phyloP scores from a whole-genome alignment of 2,797 vertebrate genomes.

The Micrastur ruficollis region DNA sequence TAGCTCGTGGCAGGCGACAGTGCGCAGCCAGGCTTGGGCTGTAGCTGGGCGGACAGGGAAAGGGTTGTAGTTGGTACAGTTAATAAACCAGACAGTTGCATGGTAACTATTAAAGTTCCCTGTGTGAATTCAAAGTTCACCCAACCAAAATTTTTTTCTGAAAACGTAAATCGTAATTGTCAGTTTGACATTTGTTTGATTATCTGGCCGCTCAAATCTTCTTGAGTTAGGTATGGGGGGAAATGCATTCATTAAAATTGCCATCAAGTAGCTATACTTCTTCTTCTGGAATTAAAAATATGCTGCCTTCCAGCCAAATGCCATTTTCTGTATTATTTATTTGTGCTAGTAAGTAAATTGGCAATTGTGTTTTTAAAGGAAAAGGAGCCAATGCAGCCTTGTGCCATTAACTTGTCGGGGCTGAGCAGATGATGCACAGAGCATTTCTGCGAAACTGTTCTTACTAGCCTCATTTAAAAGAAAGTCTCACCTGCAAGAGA shows the following conservation, averaged over 20 bases:
- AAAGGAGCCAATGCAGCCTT: neutral
- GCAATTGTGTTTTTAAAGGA: neutral
- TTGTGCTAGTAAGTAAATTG: constrained; percentile 23
- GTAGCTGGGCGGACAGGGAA: neutral
- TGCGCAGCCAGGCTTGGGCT: neutral
- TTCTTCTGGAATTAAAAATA: constrained; percentile 10
- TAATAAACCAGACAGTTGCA: neutral
- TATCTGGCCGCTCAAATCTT: neutral
- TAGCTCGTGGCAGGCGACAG: neutral
- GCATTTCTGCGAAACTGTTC: constrained; percentile 10
- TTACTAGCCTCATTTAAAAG: neutral
- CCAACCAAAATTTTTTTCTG: neutral
- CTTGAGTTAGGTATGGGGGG: neutral
- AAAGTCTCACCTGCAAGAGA: neutral
- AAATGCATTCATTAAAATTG: neutral
- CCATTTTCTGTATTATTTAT: constrained; percentile 17
- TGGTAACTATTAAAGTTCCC: neutral
- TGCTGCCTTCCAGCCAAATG: neutral
- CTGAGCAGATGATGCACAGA: neutral
- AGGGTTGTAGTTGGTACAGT: neutral
- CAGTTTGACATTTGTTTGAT: neutral
- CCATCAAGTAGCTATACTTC: neutral
- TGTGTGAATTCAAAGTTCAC: neutral
- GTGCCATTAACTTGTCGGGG: constrained; percentile 30
- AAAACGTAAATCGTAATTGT: neutral